Evolutionary conservation across 2,113 vertebrate species (phyloP).

Genomic region (Ursus arctos): DNA sequence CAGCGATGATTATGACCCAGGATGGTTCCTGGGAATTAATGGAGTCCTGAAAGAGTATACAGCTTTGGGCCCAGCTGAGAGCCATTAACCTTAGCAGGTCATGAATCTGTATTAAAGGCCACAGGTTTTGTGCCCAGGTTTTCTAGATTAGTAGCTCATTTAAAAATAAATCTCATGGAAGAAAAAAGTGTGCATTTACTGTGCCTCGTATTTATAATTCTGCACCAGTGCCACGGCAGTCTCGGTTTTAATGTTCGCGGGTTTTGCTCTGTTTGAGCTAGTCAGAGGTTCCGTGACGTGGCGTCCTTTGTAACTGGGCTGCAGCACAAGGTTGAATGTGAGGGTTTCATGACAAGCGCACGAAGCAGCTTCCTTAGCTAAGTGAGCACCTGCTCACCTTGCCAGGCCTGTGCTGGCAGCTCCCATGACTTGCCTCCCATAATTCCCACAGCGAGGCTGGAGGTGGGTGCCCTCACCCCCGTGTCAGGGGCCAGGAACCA

Average conservation of each 20-base stretch:
- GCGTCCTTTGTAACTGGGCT: neutral
- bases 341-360: neutral
- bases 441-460: neutral
- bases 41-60: neutral
- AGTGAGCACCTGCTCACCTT: neutral
- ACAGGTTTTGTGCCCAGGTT: neutral
- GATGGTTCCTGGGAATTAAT: neutral
- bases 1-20: neutral
- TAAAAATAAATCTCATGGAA: neutral
- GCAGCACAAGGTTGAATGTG: neutral
- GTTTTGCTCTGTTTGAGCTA: neutral
- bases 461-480: neutral
- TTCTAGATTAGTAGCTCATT: slow-evolving; percentile 21
- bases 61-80: neutral
- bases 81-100: neutral
- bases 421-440: neutral
- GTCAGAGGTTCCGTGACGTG: neutral
- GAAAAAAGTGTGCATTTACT: neutral
- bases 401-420: neutral
- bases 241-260: neutral
- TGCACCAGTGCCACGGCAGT: neutral
- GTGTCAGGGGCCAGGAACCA: neutral
- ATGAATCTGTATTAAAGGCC: neutral
- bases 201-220: neutral
- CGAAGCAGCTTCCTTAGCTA: neutral